A percentile compares a stretch with the other conserved stretches of the same genome.
Evolutionary conservation across 2,113 vertebrate species (phyloP).

Genomic region (Pedetes capensis): DNA sequence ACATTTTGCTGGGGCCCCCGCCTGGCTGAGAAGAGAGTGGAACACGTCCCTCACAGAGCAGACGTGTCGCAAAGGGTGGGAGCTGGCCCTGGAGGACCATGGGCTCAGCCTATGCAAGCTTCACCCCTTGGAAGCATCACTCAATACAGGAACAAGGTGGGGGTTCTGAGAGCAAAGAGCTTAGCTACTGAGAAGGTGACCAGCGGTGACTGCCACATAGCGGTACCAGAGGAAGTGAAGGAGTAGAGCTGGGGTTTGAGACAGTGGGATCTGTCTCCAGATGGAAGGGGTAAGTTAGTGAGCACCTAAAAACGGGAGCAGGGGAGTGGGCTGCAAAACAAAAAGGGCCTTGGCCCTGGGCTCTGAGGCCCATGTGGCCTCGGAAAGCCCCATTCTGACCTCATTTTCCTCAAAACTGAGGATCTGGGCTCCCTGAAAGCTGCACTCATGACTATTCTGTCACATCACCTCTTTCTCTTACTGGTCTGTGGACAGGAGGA

Average conservation of each 20-base stretch:
- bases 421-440: background rate
- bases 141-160: background rate
- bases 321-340: too few relatives aligned
- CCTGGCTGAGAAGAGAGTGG: background rate
- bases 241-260: background rate
- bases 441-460: accelerated
- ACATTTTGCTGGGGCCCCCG: background rate
- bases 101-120: background rate
- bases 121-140: background rate
- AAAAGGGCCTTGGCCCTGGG: too few relatives aligned
- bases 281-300: background rate
- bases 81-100: accelerated
- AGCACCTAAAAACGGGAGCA: background rate
- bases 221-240: background rate
- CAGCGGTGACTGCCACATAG: background rate
- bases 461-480: background rate
- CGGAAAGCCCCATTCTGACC: background rate
- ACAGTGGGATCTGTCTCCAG: background rate
- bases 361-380: background rate
- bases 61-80: background rate
- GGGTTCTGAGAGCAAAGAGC: background rate
- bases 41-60: background rate
- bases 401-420: background rate
- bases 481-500: background rate
- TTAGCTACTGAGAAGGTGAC: background rate